Conservation (phyloP, 92 coral and sea anemone species). For the Chrysogorgia sp. region DNA sequence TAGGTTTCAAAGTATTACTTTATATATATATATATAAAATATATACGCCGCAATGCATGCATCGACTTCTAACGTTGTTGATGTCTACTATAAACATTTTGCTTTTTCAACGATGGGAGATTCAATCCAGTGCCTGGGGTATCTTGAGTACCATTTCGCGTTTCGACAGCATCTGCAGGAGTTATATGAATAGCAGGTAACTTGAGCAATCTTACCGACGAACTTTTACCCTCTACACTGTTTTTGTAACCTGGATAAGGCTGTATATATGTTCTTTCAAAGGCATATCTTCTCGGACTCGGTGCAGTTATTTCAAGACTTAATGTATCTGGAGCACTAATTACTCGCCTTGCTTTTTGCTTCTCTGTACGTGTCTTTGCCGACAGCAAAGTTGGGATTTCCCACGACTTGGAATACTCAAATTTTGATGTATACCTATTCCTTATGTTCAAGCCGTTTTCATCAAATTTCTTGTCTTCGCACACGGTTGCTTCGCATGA, state of each 20-base stretch:
- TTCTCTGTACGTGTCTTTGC: background rate
- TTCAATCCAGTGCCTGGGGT: background rate
- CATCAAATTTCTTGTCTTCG: background rate
- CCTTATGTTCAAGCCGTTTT: background rate
- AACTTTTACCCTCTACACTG: background rate
- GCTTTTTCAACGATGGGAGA: conserved; percentile 2
- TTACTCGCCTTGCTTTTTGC: conserved; percentile 4
- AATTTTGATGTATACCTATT: background rate
- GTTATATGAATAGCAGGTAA: conserved; percentile 20
- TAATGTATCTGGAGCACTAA: conserved; percentile 22
- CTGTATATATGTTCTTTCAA: background rate
- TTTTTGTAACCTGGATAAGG: background rate
- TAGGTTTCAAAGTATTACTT: too few relatives aligned
- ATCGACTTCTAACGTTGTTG: background rate
- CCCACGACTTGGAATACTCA: conserved; percentile 19
- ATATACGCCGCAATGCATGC: too few relatives aligned
- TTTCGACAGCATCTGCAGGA: background rate
- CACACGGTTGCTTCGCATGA: background rate
- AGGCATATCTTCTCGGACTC: background rate
- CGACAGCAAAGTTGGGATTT: background rate
- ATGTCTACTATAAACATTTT: background rate
- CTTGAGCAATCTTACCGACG: background rate
- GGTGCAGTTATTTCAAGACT: background rate
- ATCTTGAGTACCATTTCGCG: background rate
- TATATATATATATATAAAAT: too few relatives aligned